Evolutionary conservation across 1,140 invertebrate species (phyloP).

Genomic region (Drosophila varians): DNA sequence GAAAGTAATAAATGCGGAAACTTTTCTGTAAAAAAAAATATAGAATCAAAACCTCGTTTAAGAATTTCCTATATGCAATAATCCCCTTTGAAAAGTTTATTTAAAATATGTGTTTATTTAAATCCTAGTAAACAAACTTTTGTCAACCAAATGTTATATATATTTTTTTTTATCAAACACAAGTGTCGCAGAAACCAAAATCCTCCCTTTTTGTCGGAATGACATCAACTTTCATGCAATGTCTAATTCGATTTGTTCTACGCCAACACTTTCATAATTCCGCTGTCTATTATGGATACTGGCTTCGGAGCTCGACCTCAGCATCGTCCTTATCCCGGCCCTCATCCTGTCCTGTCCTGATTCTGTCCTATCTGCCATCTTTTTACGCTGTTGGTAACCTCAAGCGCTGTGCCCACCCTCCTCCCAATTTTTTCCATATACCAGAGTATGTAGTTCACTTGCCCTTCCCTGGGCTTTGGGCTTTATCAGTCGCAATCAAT

Average conservation of each 20-base stretch:
- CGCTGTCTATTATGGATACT: conserved; percentile 68
- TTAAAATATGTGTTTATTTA: too few relatives aligned
- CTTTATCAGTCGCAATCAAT: conserved; percentile 75
- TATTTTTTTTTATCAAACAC: not conserved
- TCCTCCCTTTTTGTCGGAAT: conserved; percentile 31
- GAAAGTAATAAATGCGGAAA: too few relatives aligned
- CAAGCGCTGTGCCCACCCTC: conserved; percentile 38
- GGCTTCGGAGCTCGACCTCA: conserved; percentile 7
- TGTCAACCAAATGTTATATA: not conserved
- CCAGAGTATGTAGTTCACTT: conserved; percentile 59
- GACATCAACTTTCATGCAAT: conserved; percentile 64
- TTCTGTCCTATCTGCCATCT: conserved; percentile 77
- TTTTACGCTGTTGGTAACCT: conserved; percentile 62
- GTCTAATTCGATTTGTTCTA: conserved; percentile 82
- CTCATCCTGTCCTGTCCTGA: conserved; percentile 37
- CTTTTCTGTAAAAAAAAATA: too few relatives aligned
- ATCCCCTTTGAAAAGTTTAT: too few relatives aligned
- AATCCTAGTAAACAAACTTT: not conserved
- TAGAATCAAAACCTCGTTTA: too few relatives aligned
- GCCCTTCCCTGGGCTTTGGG: conserved; percentile 53
- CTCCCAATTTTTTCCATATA: conserved; percentile 24
- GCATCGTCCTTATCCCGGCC: conserved; percentile 5
- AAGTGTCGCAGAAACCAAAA: not conserved
- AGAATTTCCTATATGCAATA: too few relatives aligned
- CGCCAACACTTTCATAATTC: conserved; percentile 81